Evolutionary conservation across 2,888 invertebrate species (phyloP).

Genomic region (Mantis religiosa): DNA sequence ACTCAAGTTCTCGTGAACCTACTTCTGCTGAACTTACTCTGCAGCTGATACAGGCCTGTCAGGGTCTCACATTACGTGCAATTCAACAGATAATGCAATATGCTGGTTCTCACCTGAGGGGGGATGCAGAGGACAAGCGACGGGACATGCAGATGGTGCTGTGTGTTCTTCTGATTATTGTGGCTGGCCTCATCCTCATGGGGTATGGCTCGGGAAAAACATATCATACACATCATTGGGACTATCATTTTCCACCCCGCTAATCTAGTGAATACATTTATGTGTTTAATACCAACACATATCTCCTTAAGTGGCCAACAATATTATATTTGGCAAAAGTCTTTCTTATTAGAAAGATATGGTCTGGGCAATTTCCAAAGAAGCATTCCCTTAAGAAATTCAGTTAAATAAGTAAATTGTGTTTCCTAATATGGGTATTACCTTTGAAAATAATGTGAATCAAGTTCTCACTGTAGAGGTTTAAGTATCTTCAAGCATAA

Average conservation of each 20-base stretch:
- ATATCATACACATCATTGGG: constrained; percentile 82
- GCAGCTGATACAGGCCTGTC: constrained; percentile 61
- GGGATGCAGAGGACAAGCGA: constrained; percentile 54
- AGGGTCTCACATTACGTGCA: constrained; percentile 47
- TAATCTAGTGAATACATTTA: not conserved
- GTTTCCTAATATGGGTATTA: not conserved
- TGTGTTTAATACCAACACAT: not conserved
- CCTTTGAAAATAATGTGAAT: not conserved
- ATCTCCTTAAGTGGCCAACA: not conserved
- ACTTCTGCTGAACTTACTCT: constrained; percentile 62
- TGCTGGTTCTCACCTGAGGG: constrained; percentile 34
- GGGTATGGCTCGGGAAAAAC: constrained; percentile 65
- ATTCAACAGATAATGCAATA: constrained; percentile 27
- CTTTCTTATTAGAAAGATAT: not conserved
- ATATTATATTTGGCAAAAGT: not conserved
- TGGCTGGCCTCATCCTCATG: constrained; percentile 72
- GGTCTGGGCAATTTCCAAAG: not conserved
- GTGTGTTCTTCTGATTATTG: constrained; percentile 71
- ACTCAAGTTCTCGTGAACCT: constrained; percentile 34
- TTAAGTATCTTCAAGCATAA: not conserved
- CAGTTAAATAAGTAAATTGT: not conserved
- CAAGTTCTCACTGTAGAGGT: not conserved
- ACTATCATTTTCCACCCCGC: constrained; percentile 55
- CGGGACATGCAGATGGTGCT: constrained; percentile 71
- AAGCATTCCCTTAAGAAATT: not conserved